These are phyloP conservation scores for Astropecten irregularis DNA, from an alignment of 53 echinoderm and acorn worm species.

Conservation along the genomic window DNA sequence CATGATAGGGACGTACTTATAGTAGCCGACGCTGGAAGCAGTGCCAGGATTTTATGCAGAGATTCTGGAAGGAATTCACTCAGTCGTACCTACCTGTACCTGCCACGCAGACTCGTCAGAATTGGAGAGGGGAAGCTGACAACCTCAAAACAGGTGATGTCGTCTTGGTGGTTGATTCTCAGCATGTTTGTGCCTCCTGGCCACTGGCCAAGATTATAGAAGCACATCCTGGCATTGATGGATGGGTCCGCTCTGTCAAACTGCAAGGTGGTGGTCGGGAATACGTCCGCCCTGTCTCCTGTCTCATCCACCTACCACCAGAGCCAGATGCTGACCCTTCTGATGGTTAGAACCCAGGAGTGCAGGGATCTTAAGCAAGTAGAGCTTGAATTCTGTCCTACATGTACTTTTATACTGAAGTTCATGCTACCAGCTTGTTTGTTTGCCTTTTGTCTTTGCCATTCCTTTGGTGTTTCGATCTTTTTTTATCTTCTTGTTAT, in stretches of 20 bases:
- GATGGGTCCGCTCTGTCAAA: background rate
- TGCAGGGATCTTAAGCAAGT: background rate
- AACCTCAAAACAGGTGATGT: too few relatives aligned
- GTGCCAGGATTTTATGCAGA: slow-evolving; percentile 13
- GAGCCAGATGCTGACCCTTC: background rate
- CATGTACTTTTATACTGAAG: too few relatives aligned
- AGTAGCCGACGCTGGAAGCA: slow-evolving; percentile 21
- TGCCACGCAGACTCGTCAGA: slow-evolving; percentile 3
- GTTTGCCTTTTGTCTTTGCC: too few relatives aligned
- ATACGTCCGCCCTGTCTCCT: background rate
- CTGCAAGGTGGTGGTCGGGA: background rate
- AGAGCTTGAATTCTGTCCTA: background rate
- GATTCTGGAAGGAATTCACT: background rate
- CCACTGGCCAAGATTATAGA: background rate
- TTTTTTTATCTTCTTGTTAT: too few relatives aligned
- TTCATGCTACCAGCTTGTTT: too few relatives aligned
- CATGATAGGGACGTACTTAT: slow-evolving; percentile 22
- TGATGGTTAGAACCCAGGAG: background rate
- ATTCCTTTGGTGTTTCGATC: too few relatives aligned
- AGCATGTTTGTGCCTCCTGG: slow-evolving; percentile 1
- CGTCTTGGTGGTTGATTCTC: too few relatives aligned
- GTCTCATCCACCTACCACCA: too few relatives aligned
- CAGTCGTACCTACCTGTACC: slow-evolving; percentile 4
- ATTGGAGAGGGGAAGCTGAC: background rate
- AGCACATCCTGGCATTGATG: background rate